These are phyloP conservation scores for Polietes domitor DNA, from an alignment of 2,888 invertebrate species.

Conservation along the genomic window DNA sequence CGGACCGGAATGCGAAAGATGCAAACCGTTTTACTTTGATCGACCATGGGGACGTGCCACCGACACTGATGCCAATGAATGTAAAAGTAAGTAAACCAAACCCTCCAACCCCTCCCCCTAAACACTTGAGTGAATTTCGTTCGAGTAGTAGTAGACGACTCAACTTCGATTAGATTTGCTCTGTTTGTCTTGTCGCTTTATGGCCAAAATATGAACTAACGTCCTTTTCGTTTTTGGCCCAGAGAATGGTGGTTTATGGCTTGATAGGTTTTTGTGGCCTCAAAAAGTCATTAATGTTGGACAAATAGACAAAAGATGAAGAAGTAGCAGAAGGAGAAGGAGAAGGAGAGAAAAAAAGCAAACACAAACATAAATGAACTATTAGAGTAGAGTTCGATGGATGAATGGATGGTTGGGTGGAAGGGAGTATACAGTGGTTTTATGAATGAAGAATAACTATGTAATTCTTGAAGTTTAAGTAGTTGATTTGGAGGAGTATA, in stretches of 20 bases:
- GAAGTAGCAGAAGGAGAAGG: no score
- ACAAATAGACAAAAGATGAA: conserved; percentile 1
- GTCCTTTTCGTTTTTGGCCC: neutral
- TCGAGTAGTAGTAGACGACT: neutral
- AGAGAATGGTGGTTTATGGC: conserved; percentile 5
- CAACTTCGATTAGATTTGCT: neutral
- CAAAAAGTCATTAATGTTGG: conserved; percentile 37
- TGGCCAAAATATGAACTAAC: conserved; percentile 4
- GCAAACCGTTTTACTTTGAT: conserved; percentile 99
- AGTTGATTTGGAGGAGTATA: no score
- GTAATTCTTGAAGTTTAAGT: no score
- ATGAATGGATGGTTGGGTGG: no score
- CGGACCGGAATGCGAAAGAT: conserved; percentile 98
- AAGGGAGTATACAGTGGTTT: neutral
- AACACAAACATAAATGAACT: neutral
- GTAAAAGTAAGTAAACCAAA: conserved; percentile 91
- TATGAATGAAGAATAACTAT: no score
- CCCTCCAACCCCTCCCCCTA: neutral
- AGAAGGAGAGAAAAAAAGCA: no score
- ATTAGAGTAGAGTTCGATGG: neutral
- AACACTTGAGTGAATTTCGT: neutral
- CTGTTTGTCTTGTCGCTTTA: conserved; percentile 16
- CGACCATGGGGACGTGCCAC: conserved; percentile 99
- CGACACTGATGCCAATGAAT: conserved; percentile 97
- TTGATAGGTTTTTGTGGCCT: conserved; percentile 33